Evolutionary conservation across 1,140 invertebrate genomes (phyloP), one percentile per base, ranked within the genome.

Genomic region (Centruroides vittatus): DNA sequence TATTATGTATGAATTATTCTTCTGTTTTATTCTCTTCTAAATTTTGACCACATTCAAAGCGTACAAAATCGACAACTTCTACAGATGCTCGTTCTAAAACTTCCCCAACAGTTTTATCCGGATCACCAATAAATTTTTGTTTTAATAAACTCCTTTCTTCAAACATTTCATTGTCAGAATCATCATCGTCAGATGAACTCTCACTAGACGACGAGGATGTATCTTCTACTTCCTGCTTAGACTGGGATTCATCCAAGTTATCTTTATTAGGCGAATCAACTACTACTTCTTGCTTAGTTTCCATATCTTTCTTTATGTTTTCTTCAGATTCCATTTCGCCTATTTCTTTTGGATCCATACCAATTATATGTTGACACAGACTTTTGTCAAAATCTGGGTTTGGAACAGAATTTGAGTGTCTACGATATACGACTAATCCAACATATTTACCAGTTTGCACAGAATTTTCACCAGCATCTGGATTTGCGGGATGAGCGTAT

Each of bases 321-420:
- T 57, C 34, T 58, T 88, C 82, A 56, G 76, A 74, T 55, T 78
- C 77, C 61, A 79, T 74, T 66, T 82, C 74, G 11, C 90, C 90
- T 65, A 95, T 79, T 73, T 83, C 84, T 35, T 66, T 72, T 1
- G 92, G 92, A 69, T 89, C 89, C 82, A 93, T 86, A 81, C 82
- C 90, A 51, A 96, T 88, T 68, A 96, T 83, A 70, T 97, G 93
- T 71, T 94, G 90, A 73, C 90, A 93, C 8, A 93, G 70, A 70
- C 88, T 82, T 61, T 79, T 78, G 23, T 83, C 83, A 8, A 91
- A 69, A 52, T 79, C 62, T 13, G 81, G 73, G 35, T 6, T 5
- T 41, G 8, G 5, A 41, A 8, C 5, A 6, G 41, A 41, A 8
- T 41, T 8, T 41, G 41, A 41, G 8, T 6, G 41, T 41, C 41